Conservation (phyloP, 2,113 vertebrate genomes). For the Ornithorhynchus anatinus region DNA sequence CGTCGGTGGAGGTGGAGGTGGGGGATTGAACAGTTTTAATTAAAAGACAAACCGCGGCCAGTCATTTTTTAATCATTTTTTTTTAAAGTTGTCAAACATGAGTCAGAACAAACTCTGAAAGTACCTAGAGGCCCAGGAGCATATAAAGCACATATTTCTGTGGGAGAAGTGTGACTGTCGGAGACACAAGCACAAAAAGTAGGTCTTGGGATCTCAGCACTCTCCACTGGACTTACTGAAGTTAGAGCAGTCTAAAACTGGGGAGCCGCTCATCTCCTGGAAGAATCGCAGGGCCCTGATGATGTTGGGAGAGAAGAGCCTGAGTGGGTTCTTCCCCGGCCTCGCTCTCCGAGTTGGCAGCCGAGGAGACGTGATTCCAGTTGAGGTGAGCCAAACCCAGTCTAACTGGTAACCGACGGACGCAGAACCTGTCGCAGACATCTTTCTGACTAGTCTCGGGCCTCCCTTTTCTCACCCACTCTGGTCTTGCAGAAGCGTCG, state of each 20-base stretch:
- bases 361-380: too few relatives aligned
- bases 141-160: constrained; percentile 51
- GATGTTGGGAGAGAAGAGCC: background rate
- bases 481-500: too few relatives aligned
- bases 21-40: background rate
- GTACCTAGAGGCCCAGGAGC: constrained; percentile 64
- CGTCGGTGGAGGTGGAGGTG: background rate
- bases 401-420: too few relatives aligned
- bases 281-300: background rate
- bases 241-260: background rate
- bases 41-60: background rate
- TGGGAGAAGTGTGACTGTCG: constrained; percentile 58
- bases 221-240: constrained; percentile 51
- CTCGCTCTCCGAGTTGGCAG: too few relatives aligned
- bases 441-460: too few relatives aligned
- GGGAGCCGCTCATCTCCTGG: background rate
- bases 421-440: too few relatives aligned
- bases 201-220: constrained; percentile 51
- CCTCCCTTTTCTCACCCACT: too few relatives aligned
- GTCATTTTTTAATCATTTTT: too few relatives aligned
- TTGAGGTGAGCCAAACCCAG: too few relatives aligned
- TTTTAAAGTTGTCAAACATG: constrained; percentile 39
- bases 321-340: too few relatives aligned
- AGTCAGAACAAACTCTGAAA: constrained; percentile 63
- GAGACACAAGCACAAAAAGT: constrained; percentile 38